Conservation (phyloP, 92 coral and sea anemone genomes). For the Epizoanthus fatuus region DNA sequence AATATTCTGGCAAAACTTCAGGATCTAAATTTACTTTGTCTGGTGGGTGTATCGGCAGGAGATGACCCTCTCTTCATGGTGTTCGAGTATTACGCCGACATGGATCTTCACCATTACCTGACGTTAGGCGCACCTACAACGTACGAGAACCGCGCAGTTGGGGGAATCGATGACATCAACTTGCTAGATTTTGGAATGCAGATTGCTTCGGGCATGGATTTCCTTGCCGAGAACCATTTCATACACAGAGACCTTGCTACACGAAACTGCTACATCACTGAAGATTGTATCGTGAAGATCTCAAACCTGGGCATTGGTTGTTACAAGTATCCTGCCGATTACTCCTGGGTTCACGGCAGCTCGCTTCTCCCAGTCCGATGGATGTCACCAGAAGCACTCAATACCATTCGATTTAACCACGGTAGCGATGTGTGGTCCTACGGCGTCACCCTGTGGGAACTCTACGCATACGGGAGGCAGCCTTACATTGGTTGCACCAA, state of each 20-base stretch:
- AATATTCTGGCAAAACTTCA: constrained; percentile 83
- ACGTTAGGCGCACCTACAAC: constrained; percentile 70
- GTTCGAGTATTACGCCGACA: constrained; percentile 89
- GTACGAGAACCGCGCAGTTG: constrained; percentile 35
- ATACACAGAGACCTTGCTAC: constrained; percentile 97
- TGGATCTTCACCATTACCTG: constrained; percentile 83
- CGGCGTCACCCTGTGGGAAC: constrained; percentile 95
- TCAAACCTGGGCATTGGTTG: constrained; percentile 96
- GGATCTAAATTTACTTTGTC: constrained; percentile 87
- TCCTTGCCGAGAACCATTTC: constrained; percentile 85
- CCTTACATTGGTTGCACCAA: constrained; percentile 86
- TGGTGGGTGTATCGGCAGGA: constrained; percentile 90
- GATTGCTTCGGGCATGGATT: constrained; percentile 96
- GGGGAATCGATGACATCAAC: constrained; percentile 63
- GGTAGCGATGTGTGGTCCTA: constrained; percentile 95
- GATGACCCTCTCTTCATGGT: constrained; percentile 92
- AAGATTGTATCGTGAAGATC: constrained; percentile 85
- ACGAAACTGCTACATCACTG: constrained; percentile 90
- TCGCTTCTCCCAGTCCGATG: constrained; percentile 95
- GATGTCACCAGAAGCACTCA: constrained; percentile 99
- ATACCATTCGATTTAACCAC: constrained; percentile 79
- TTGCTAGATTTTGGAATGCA: constrained; percentile 89
- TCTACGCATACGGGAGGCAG: constrained; percentile 84
- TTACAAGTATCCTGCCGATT: constrained; percentile 89
- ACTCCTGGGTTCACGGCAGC: constrained; percentile 94